phyloP scores from a whole-genome alignment of 2,113 vertebrate species.

The Pitta sordida region DNA sequence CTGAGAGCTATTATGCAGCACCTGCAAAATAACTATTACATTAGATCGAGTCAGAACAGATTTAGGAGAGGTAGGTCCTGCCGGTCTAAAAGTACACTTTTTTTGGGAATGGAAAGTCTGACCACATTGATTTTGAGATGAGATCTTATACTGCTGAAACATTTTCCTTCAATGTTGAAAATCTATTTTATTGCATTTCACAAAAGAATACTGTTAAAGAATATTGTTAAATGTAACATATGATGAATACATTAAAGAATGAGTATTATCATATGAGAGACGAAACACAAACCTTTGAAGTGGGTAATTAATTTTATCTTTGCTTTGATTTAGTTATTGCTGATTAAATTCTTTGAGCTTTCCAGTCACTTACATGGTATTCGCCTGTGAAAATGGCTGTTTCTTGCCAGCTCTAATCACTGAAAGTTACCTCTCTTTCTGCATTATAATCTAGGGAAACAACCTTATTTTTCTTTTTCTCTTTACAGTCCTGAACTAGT shows the following conservation, averaged over 20 bases:
- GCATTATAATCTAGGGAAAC: background rate
- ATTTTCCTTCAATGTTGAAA: background rate
- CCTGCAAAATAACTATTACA: too few species aligned
- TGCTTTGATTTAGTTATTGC: background rate
- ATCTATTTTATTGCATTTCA: background rate
- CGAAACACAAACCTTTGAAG: background rate
- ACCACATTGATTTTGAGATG: background rate
- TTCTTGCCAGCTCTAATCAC: background rate
- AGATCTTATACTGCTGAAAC: background rate
- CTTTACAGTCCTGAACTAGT: background rate
- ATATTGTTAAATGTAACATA: background rate
- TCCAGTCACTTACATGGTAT: background rate
- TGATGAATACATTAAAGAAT: background rate
- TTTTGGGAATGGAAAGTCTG: background rate
- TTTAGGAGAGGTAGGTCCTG: too few species aligned
- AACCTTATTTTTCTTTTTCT: constrained; percentile 31
- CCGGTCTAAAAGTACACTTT: background rate
- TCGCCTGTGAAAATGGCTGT: background rate
- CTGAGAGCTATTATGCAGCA: too few species aligned
- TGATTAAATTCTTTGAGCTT: background rate
- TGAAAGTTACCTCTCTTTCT: background rate
- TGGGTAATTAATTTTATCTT: background rate
- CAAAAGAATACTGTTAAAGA: background rate
- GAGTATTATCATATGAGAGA: background rate
- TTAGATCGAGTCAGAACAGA: too few species aligned